Conservation (phyloP, 92 coral and sea anemone genomes). For the Zoanthus sansibaricus region DNA sequence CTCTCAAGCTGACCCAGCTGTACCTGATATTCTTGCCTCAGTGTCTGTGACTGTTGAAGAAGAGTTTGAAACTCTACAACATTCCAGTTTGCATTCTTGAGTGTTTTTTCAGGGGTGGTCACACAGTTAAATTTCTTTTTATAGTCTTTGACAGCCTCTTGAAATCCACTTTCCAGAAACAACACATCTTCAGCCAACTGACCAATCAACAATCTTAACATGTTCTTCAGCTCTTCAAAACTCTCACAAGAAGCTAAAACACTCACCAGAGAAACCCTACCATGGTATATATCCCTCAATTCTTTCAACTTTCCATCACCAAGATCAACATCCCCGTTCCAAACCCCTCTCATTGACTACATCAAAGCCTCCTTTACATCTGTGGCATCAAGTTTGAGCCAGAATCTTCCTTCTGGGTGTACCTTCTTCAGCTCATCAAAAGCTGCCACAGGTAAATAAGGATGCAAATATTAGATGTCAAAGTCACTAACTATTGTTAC, state of each 20-base stretch:
- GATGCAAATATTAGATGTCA: not conserved
- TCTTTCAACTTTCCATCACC: slow-evolving; percentile 14
- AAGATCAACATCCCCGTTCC: slow-evolving; percentile 45
- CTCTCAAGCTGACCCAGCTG: slow-evolving; percentile 18
- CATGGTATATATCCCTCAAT: slow-evolving; percentile 2
- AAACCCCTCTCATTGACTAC: slow-evolving; percentile 47
- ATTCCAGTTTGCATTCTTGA: slow-evolving; percentile 56
- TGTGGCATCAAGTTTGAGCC: slow-evolving; percentile 38
- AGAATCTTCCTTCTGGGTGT: slow-evolving; percentile 34
- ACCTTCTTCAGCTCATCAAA: slow-evolving; percentile 23
- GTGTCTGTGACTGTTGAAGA: slow-evolving; percentile 29
- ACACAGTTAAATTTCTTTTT: slow-evolving; percentile 32
- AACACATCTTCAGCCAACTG: slow-evolving; percentile 24
- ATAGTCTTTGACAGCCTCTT: slow-evolving; percentile 30
- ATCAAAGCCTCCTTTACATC: slow-evolving; percentile 38
- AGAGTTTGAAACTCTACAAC: slow-evolving; percentile 15
- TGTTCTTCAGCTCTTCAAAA: slow-evolving; percentile 15
- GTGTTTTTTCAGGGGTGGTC: slow-evolving; percentile 49
- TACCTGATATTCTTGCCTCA: slow-evolving; percentile 18
- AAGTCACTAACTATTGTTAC: no score
- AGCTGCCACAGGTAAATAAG: slow-evolving; percentile 10
- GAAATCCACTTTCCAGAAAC: slow-evolving; percentile 43
- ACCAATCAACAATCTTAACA: slow-evolving; percentile 13
- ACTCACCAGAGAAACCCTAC: slow-evolving; percentile 27
- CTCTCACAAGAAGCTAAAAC: not conserved